Base-by-base conservation (phyloP, 1,140 invertebrate genomes). In the Yoshiicerus persimilis region DNA sequence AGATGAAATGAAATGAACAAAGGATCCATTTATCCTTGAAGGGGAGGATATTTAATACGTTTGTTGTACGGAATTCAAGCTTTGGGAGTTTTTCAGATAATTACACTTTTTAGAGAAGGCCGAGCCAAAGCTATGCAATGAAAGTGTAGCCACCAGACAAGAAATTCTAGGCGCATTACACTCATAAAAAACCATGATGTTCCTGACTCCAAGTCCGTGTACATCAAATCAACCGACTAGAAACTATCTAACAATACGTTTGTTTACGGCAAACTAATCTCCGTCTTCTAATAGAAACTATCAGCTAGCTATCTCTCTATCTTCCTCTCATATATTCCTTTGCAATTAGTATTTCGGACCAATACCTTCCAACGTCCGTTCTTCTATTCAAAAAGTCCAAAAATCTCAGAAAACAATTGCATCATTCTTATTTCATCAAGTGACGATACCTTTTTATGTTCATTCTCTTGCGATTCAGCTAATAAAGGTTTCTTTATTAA, bases 21-120 rank as follows among this genome's bases (percentile, higher is more conserved):
- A 90, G 88, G 89, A 90, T 87, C 89, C 86, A 88, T 88, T 90
- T 87, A 90, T 90, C 87, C 89, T 88, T 87, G 86, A 90, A 86
- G 89, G 87, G 86, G 89, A 88, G 86, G 87, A 88, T 88, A 90
- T 90, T 90, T 90, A 88, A 88, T 90, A 90, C 87, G 85, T 87
- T 89, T 87, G 70, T 88, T 86, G 87, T 83, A 88, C 62, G 86
- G 89, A 89, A 88, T 89, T 86, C 86, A 88, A 89, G 89, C 84
- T 89, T 88, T 84, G 75, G 70, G 77, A 84, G 38, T 86, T 87
- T 89, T 87, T 89, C 87, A 88, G 89, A 90, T 90, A 90, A 90
- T 90, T 90, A 90, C 86, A 90, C 89, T 90, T 90, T 88, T 90
- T 88, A 87, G 84, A 38, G 77, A 87, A 86, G 41, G 85, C 64